Conservation (phyloP, 1,140 invertebrate genomes). For the Olivierus martensii region DNA sequence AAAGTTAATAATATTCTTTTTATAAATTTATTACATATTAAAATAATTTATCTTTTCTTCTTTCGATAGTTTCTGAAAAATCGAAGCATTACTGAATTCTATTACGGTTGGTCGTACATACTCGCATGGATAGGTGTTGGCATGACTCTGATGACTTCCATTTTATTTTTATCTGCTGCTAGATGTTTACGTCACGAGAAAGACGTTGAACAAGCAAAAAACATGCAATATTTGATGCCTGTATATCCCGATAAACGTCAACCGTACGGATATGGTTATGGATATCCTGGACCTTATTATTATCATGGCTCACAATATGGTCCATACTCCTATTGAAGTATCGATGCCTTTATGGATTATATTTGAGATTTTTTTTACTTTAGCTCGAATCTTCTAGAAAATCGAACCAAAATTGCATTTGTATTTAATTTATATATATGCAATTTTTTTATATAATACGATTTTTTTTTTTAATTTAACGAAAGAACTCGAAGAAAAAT, state of each 20-base stretch:
- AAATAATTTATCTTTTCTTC: background rate
- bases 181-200: conserved; percentile 82
- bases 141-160: conserved; percentile 69
- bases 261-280: conserved; percentile 58
- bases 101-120: conserved; percentile 92
- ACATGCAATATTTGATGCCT: conserved; percentile 96
- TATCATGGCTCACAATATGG: conserved; percentile 76
- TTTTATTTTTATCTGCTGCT: conserved; percentile 80
- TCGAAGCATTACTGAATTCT: conserved; percentile 51
- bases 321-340: conserved; percentile 44
- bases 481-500: too few relatives aligned
- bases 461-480: too few relatives aligned
- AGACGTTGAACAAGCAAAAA: conserved; percentile 83
- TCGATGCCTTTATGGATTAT: background rate
- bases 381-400: too few relatives aligned
- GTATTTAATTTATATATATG: too few relatives aligned
- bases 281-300: conserved; percentile 62
- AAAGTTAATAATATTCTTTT: background rate
- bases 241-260: conserved; percentile 90
- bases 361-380: too few relatives aligned
- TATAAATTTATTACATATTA: background rate
- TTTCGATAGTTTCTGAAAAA: conserved; percentile 63
- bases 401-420: too few relatives aligned
- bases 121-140: conserved; percentile 87
- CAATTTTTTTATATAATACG: too few relatives aligned